Evolutionary conservation across 2,888 invertebrate species (phyloP), one percentile per base, ranked within the genome.

Genomic region (Hartigia nigra): DNA sequence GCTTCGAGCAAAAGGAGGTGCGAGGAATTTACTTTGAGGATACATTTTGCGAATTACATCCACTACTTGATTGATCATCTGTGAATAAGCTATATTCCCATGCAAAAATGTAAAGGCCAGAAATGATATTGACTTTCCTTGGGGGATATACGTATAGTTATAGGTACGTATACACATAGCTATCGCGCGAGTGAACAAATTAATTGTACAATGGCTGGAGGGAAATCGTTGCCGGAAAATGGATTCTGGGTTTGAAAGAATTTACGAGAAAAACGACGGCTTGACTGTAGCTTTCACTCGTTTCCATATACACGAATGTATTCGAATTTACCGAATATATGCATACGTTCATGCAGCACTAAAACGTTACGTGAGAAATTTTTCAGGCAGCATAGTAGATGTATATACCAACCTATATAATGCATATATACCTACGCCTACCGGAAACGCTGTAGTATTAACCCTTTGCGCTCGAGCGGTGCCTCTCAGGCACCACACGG

Each of bases 391-490:
- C 39, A 55, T 55, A 55, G 23, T 5, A 55, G 39, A 23, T 9
- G 39, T 55, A 55, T 55, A 55, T 55, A 55, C 2, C 9, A 55
- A 55, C 23, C 23, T 9, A 5, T 55, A 23, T 23, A 55, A 55
- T 55, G 9, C 39, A 55, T 23, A 9, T 23, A 55, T 55, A 55
- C 39, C 39, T 55, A 55, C n/a, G n/a, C 23, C 39, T 55, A 55
- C 23, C 39, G 23, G 2, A 2, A 5, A 23, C 72, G 31, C 12
- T 72, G 31, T 31, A 72, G 69, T 80, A 81, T 86, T 86, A n/a
- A n/a, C n/a, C n/a, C n/a, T n/a, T n/a, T n/a, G n/a, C n/a, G n/a
- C n/a, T n/a, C n/a, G n/a, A n/a, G n/a, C n/a, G n/a, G n/a, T n/a
- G n/a, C n/a, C n/a, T n/a, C n/a, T n/a, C n/a, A n/a, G n/a, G n/a